Conservation (phyloP, 2,113 vertebrate genomes). For the Mesitornis unicolor region DNA sequence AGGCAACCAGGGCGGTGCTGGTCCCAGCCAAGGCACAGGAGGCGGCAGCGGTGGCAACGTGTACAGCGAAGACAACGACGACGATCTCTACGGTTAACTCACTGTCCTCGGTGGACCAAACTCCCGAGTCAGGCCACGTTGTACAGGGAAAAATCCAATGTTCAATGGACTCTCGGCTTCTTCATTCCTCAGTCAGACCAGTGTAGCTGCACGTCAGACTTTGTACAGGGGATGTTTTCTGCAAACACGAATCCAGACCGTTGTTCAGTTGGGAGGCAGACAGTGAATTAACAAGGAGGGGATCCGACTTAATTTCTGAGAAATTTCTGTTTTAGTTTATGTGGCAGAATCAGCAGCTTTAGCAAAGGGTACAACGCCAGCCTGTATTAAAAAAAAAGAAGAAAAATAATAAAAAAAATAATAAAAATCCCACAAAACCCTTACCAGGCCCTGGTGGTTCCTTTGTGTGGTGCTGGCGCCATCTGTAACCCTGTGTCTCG, state of each 20-base stretch:
- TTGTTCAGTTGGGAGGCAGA: constrained; percentile 65
- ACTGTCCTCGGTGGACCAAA: constrained; percentile 66
- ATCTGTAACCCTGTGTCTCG: neutral
- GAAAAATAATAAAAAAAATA: constrained; percentile 55
- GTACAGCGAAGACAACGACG: constrained; percentile 95
- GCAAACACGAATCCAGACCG: constrained; percentile 53
- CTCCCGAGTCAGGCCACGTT: constrained; percentile 74
- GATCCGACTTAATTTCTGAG: constrained; percentile 77
- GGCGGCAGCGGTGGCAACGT: constrained; percentile 84
- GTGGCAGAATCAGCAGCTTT: constrained; percentile 79
- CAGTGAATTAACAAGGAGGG: constrained; percentile 67
- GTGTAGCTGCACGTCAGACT: constrained; percentile 72
- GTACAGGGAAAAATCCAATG: constrained; percentile 84
- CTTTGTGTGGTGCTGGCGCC: neutral
- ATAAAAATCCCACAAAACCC: constrained; percentile 65
- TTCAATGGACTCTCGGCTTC: constrained; percentile 90
- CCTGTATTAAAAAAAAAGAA: constrained; percentile 59
- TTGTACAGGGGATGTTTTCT: constrained; percentile 69
- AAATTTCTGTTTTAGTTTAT: constrained; percentile 80
- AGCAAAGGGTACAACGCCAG: constrained; percentile 78
- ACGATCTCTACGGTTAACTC: constrained; percentile 95
- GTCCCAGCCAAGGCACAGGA: constrained; percentile 82
- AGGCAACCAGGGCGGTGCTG: too few relatives aligned
- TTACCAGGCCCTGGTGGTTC: neutral
- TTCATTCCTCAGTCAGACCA: constrained; percentile 80